Conservation (phyloP, 2,113 vertebrate genomes). For the Gadus chalcogrammus region DNA sequence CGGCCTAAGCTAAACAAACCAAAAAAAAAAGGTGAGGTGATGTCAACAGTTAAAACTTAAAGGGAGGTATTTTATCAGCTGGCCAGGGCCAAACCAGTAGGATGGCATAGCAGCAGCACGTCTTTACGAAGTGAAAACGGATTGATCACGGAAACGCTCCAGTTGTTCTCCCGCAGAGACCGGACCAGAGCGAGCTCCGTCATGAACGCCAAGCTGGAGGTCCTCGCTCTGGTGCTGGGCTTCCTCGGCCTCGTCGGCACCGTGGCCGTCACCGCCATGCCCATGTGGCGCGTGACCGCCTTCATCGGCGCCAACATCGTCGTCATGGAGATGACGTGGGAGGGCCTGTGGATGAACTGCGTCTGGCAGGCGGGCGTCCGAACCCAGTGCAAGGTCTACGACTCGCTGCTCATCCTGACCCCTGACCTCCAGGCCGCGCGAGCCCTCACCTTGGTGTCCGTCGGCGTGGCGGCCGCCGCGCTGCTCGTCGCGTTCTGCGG, state of each 20-base stretch:
- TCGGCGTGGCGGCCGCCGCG: conserved; percentile 67
- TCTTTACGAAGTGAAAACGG: not conserved
- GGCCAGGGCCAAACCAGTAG: conserved; percentile 34
- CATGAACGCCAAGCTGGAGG: conserved; percentile 66
- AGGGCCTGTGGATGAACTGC: conserved; percentile 93
- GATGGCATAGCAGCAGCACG: conserved; percentile 34
- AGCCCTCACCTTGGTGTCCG: conserved; percentile 79
- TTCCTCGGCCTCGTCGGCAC: conserved; percentile 78
- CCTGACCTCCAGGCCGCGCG: conserved; percentile 76
- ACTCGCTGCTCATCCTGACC: conserved; percentile 79
- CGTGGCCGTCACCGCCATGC: conserved; percentile 77
- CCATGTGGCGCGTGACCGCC: conserved; percentile 89
- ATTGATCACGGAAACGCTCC: not conserved
- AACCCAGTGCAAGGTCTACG: conserved; percentile 84
- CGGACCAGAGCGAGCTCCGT: not conserved
- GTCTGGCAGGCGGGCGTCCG: conserved; percentile 71
- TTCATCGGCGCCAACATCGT: conserved; percentile 80
- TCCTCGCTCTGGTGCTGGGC: conserved; percentile 75
- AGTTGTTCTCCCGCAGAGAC: not conserved
- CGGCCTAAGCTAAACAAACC: not conserved
- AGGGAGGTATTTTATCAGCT: not conserved
- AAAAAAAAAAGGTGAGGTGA: not conserved
- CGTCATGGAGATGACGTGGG: conserved; percentile 78
- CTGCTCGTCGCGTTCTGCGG: conserved; percentile 59
- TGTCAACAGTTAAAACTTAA: not conserved